These are phyloP conservation scores for Centropus bengalensis DNA, from an alignment of 2,113 vertebrate genomes.

Conservation along the genomic window DNA sequence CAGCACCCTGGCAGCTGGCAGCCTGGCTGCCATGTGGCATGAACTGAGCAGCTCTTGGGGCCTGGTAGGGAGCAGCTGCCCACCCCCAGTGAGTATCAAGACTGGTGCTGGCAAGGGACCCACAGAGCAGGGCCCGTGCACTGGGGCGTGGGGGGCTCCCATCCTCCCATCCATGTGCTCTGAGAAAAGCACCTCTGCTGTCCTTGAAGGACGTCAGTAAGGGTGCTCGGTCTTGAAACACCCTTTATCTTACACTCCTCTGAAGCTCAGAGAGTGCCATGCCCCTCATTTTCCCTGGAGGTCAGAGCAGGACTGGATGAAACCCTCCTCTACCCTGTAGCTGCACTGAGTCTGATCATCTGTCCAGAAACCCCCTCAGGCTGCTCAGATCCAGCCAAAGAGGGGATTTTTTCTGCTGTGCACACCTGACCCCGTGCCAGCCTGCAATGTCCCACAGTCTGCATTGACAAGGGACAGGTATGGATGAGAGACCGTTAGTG, in stretches of 20 bases:
- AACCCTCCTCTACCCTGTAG: background rate
- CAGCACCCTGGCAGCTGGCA: background rate
- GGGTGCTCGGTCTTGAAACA: background rate
- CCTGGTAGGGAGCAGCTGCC: background rate
- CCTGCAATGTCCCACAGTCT: accelerated
- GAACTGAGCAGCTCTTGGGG: background rate
- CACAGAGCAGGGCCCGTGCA: background rate
- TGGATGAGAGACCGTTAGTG: accelerated
- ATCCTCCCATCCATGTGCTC: background rate
- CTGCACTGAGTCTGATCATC: background rate
- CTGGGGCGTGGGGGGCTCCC: accelerated
- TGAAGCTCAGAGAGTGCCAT: background rate
- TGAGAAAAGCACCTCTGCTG: accelerated
- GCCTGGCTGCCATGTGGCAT: accelerated
- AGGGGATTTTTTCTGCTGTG: background rate
- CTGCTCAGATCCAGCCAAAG: background rate
- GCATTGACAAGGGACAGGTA: accelerated
- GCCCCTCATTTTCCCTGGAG: background rate
- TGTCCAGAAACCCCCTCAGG: background rate
- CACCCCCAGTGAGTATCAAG: accelerated
- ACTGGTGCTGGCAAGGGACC: background rate
- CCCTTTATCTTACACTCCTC: background rate
- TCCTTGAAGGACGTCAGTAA: accelerated
- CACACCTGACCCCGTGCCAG: background rate
- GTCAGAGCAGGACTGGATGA: background rate